These are phyloP conservation scores for Falco punctatus DNA, from an alignment of 2,113 vertebrate species.

Conservation along the genomic window DNA sequence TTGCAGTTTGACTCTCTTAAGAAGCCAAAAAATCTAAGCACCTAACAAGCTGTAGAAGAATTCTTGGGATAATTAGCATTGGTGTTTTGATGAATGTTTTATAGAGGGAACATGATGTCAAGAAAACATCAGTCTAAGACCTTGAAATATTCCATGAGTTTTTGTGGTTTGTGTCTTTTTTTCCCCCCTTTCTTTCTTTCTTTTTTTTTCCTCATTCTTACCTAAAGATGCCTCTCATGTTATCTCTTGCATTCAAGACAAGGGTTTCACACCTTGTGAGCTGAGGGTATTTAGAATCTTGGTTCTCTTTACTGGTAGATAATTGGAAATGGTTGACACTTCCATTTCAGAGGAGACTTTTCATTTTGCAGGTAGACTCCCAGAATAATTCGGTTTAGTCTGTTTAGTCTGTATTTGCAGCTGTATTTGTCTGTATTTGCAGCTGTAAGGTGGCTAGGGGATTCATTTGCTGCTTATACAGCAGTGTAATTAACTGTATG, in stretches of 20 bases:
- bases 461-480: not conserved
- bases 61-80: not conserved
- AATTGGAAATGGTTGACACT: not conserved
- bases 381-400: not conserved
- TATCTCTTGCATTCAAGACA: not conserved
- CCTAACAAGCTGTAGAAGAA: not conserved
- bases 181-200: no score
- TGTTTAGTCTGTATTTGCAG: not conserved
- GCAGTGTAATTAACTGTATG: not conserved
- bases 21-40: not conserved
- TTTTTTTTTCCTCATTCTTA: not conserved
- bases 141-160: not conserved
- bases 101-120: not conserved
- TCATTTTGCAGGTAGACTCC: not conserved
- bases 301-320: not conserved
- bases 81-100: not conserved
- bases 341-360: not conserved
- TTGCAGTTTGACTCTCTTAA: not conserved
- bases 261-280: not conserved
- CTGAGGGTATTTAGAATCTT: not conserved
- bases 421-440: not conserved
- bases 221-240: not conserved
- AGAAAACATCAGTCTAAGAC: not conserved
- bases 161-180: not conserved
- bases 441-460: not conserved